A percentile compares a stretch with the other conserved stretches of the same genome.
Evolutionary conservation across 2,797 vertebrate species (phyloP).

Genomic region (Ceryle rudis): DNA sequence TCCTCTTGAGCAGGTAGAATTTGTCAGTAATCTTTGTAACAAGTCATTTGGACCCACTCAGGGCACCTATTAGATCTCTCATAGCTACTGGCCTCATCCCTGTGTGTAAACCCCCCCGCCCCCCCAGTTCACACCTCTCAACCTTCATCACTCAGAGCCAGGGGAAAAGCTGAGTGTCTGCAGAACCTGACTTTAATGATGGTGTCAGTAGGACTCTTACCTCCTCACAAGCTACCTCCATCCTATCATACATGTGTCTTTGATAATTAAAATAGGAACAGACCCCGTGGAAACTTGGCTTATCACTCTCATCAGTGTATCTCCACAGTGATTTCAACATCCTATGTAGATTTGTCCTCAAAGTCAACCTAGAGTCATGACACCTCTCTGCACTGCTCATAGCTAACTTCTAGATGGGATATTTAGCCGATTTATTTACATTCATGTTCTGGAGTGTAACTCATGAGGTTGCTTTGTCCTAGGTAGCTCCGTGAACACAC

Average conservation of each 20-base stretch:
- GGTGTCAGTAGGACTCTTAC: not conserved
- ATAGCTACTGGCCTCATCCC: fast-evolving
- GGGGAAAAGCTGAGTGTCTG: not conserved
- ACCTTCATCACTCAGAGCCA: not conserved
- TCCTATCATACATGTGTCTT: not conserved
- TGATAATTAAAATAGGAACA: not conserved
- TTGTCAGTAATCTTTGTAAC: not conserved
- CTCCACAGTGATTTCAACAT: not conserved
- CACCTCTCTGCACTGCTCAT: not conserved
- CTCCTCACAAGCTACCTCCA: not conserved
- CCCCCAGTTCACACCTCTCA: not conserved
- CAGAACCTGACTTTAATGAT: not conserved
- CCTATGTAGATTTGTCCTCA: not conserved
- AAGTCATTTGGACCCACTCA: not conserved
- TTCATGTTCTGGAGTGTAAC: not conserved
- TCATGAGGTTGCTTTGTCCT: not conserved
- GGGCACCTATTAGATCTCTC: not conserved
- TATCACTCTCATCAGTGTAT: not conserved
- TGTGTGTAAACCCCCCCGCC: no score
- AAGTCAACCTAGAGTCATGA: not conserved
- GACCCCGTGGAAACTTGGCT: not conserved
- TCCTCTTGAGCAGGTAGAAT: not conserved
- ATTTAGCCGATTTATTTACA: not conserved
- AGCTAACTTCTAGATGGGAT: not conserved
- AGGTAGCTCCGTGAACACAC: not conserved